Conservation (phyloP, 2,113 vertebrate species). For the Entomyzon cyanotis region DNA sequence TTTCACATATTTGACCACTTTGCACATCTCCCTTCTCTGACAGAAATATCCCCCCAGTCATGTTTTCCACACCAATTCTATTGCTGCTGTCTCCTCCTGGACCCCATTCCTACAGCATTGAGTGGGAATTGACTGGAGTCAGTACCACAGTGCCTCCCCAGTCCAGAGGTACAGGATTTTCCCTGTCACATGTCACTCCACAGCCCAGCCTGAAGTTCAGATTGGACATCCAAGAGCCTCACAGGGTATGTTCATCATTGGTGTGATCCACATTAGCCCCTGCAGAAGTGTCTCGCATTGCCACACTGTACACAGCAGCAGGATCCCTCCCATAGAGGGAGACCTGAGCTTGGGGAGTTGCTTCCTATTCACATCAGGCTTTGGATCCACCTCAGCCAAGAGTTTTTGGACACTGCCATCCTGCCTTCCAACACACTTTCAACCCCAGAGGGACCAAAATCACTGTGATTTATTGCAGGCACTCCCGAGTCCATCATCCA, state of each 20-base stretch:
- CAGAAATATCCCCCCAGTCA: background rate
- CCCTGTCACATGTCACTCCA: background rate
- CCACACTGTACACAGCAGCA: accelerated
- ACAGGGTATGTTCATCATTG: accelerated
- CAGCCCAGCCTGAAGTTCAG: background rate
- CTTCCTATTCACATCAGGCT: background rate
- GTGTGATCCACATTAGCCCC: background rate
- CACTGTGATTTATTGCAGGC: background rate
- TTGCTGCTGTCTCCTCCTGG: background rate
- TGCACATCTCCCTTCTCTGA: background rate
- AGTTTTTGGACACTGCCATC: background rate
- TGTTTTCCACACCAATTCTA: background rate
- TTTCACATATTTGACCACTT: background rate
- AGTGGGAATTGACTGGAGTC: background rate
- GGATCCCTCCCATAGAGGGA: background rate
- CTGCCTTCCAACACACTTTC: background rate
- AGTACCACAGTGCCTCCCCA: background rate
- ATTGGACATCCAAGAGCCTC: background rate
- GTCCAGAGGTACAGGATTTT: background rate
- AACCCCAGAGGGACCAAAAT: background rate
- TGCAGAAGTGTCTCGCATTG: background rate
- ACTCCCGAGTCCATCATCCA: background rate
- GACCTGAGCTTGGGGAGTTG: background rate
- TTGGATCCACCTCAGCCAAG: background rate
- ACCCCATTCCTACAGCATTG: accelerated